These are phyloP conservation scores for Nothura maculosa DNA, from an alignment of 2,797 vertebrate species.

Conservation along the genomic window DNA sequence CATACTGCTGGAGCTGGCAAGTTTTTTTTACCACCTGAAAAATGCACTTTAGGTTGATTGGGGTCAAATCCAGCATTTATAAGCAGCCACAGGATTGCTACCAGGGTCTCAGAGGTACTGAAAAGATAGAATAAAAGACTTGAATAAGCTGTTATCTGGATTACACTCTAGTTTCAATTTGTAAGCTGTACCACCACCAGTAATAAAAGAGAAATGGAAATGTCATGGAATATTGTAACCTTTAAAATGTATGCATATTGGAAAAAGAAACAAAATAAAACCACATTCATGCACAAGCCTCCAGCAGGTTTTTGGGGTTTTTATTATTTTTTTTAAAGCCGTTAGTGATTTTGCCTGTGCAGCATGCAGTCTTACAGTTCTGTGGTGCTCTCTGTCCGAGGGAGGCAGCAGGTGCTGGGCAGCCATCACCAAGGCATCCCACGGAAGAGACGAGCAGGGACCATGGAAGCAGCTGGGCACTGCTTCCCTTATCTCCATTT, in stretches of 20 bases:
- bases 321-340: neutral
- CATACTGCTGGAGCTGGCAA: neutral
- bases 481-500: neutral
- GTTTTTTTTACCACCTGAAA: neutral
- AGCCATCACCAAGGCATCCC: neutral
- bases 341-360: neutral
- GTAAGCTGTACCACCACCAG: constrained; percentile 7
- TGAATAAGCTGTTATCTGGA: neutral
- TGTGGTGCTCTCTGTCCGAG: neutral
- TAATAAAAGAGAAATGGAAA: constrained; percentile 17
- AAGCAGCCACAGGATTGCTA: neutral
- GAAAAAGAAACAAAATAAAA: neutral
- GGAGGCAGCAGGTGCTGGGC: rapidly evolving
- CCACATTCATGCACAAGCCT: neutral
- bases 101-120: neutral
- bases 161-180: neutral
- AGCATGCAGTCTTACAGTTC: neutral
- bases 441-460: neutral
- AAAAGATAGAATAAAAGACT: neutral
- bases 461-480: neutral
- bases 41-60: neutral
- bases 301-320: neutral
- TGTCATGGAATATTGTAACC: constrained; percentile 31
- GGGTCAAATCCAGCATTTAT: neutral
- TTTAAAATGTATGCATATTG: constrained; percentile 34